These are phyloP conservation scores for Lanius collurio DNA, from an alignment of 2,113 vertebrate species.

Conservation along the genomic window DNA sequence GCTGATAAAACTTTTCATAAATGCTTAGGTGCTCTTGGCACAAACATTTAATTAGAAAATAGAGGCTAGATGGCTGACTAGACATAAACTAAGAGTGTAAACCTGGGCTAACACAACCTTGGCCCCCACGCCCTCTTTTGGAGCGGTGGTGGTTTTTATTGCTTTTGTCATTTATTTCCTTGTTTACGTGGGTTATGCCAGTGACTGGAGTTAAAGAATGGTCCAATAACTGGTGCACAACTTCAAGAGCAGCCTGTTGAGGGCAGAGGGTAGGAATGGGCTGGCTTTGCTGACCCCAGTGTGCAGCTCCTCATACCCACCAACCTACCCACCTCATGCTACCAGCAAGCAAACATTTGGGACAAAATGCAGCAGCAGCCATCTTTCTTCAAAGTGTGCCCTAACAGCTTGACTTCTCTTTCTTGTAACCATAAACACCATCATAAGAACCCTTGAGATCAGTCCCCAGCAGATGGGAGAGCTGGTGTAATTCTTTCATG, in stretches of 20 bases:
- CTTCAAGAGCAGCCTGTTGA: not conserved
- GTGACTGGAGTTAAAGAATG: not conserved
- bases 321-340: fast-evolving
- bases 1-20: not conserved
- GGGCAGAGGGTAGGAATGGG: not conserved
- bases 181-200: not conserved
- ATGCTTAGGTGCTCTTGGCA: not conserved
- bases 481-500: not conserved
- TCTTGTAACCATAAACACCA: not conserved
- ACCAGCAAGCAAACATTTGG: not conserved
- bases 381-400: not conserved
- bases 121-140: not conserved
- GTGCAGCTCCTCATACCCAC: not conserved
- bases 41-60: not conserved
- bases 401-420: not conserved
- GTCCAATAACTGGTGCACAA: not conserved
- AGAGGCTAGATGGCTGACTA: not conserved
- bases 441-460: not conserved
- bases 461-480: not conserved
- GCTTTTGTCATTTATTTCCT: not conserved
- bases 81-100: not conserved
- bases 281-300: not conserved
- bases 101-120: not conserved
- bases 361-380: not conserved
- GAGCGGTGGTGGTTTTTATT: not conserved